Base-by-base conservation (phyloP, 2,113 vertebrate species). In the Argyrosomus japonicus region DNA sequence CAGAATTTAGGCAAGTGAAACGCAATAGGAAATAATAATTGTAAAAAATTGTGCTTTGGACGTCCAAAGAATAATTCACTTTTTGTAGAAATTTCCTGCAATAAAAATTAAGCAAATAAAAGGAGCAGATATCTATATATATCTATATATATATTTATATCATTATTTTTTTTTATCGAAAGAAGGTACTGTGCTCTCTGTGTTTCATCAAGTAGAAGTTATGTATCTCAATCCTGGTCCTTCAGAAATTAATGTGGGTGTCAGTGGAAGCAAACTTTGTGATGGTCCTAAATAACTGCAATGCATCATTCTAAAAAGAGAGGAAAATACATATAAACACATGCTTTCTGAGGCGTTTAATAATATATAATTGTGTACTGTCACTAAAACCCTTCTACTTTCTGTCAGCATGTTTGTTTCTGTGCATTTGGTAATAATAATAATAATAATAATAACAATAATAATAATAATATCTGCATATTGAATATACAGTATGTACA, bases 11-110 rank as follows among this genome's bases (percentile, higher is more conserved):
- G 81, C 69, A 79, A 87, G 86, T 90, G 71, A 86, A 88, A 94
- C 79, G n/a, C 77, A 90, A 88, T 60, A 90, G 78, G 65, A 88
- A 89, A 85, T 81, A 15, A 92, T 82, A 89, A 86, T 72, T 76
- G 69, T 90, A 85, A 77, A 92, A 94, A 91, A 91, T 91, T 94
- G 93, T 93, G 93, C 93, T 95, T 95, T 90, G 72, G 85, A 85
- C 79, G 61, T 82, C 78, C 65, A 90, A 89, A 93, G 74, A 88
- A 65, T 87, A 79, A 63, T 68, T 71, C 9, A 78, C 58, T 77
- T 87, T 73, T 79, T 77, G 72, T 90, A 92, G 75, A 93, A 90
- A 93, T 90, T 67, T 85, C 86, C 65, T 23, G 87, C 73, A 88
- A 85, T 89, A 86, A 32, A 87, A 86, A 82, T 74, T 19, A 88